Conservation (phyloP, 2,797 vertebrate genomes). For the Nyctibius grandis region DNA sequence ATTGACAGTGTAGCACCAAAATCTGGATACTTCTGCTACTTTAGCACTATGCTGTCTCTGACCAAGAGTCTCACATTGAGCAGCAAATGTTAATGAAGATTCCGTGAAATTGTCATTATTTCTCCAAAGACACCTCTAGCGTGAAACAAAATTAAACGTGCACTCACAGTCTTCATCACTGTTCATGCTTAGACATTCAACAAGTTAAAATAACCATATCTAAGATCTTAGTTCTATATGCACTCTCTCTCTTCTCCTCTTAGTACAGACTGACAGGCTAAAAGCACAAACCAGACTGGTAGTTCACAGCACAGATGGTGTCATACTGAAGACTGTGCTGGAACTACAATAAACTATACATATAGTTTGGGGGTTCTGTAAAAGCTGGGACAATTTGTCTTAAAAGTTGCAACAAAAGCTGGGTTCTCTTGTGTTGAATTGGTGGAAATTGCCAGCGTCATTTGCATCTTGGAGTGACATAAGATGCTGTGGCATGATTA, state of each 20-base stretch:
- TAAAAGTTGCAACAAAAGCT: background rate
- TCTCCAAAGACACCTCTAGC: background rate
- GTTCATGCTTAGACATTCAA: background rate
- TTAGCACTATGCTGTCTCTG: background rate
- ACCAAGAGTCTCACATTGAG: background rate
- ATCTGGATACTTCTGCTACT: background rate
- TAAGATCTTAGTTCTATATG: background rate
- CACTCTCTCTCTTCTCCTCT: background rate
- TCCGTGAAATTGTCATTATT: background rate
- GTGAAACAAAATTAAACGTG: background rate
- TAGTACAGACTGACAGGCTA: background rate
- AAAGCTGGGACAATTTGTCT: background rate
- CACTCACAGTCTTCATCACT: background rate
- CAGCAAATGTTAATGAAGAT: background rate
- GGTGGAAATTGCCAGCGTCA: background rate
- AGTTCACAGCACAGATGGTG: background rate
- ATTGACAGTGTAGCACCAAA: background rate
- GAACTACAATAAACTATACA: background rate
- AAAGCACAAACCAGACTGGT: background rate
- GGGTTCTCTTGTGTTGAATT: background rate
- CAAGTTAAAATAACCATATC: background rate
- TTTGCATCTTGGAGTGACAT: background rate
- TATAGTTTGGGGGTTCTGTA: background rate
- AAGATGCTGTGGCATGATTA: background rate
- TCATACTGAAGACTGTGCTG: background rate